These are phyloP conservation scores for Amitus sp. DNA, from an alignment of 2,888 invertebrate species.

Conservation along the genomic window DNA sequence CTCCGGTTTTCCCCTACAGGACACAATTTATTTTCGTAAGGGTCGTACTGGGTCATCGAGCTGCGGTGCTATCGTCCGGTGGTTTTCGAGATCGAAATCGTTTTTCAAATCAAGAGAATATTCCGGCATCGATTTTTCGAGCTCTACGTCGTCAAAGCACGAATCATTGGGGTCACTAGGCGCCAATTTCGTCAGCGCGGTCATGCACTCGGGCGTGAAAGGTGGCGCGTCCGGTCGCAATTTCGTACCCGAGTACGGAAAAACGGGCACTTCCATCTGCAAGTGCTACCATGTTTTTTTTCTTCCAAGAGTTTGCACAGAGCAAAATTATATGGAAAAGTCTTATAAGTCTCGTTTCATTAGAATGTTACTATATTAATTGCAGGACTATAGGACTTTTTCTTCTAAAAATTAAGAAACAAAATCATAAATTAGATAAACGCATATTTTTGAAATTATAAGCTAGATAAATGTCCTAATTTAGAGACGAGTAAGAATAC, in stretches of 20 bases:
- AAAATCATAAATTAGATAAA: too few relatives aligned
- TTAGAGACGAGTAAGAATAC: too few relatives aligned
- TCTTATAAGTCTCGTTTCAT: too few relatives aligned
- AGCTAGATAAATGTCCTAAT: too few relatives aligned
- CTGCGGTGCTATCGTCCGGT: constrained; percentile 32
- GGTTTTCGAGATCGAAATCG: constrained; percentile 37
- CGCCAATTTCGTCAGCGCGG: constrained; percentile 24
- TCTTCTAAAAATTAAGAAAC: too few relatives aligned
- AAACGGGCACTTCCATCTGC: constrained; percentile 23
- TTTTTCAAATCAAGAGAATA: constrained; percentile 22
- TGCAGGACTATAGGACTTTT: too few relatives aligned
- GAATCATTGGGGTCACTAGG: constrained; percentile 33
- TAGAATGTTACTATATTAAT: too few relatives aligned
- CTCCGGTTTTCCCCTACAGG: too few relatives aligned
- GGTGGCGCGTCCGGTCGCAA: constrained; percentile 49
- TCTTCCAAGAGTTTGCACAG: too few relatives aligned
- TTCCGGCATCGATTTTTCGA: constrained; percentile 18
- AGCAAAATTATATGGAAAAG: too few relatives aligned
- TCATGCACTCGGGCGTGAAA: constrained; percentile 46
- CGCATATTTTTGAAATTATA: too few relatives aligned
- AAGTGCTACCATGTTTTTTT: constrained; percentile 10
- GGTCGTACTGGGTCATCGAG: constrained; percentile 17
- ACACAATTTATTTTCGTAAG: constrained; percentile 4
- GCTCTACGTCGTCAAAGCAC: constrained; percentile 43
- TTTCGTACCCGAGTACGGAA: constrained; percentile 44